Conservation (phyloP, 2,888 invertebrate species). For the Tethea ocularis region DNA sequence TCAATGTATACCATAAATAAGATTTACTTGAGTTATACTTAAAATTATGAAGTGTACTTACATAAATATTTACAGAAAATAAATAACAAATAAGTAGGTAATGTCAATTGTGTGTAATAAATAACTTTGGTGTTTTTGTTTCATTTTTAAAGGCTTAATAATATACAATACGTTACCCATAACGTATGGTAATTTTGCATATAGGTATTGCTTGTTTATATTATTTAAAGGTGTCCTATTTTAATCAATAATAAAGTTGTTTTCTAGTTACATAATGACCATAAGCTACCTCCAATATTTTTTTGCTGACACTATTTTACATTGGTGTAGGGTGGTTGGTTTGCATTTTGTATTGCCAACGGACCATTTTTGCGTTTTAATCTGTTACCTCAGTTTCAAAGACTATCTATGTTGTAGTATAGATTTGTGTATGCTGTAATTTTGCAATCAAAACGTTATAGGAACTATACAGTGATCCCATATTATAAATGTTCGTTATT, state of each 20-base stretch:
- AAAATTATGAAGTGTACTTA: slow-evolving; percentile 7
- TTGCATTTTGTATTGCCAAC: too few species aligned
- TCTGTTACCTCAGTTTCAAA: too few species aligned
- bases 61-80: slow-evolving; percentile 7
- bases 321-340: background rate
- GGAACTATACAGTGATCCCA: too few species aligned
- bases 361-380: too few species aligned
- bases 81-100: background rate
- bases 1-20: background rate
- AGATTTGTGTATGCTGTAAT: too few species aligned
- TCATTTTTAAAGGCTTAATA: background rate
- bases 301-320: background rate
- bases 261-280: background rate
- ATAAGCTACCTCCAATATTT: background rate
- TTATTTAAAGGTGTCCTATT: background rate
- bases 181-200: background rate
- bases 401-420: too few species aligned
- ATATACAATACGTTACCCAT: background rate
- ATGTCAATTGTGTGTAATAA: background rate
- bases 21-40: background rate
- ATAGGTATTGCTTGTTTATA: background rate
- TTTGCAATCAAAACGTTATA: too few species aligned
- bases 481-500: too few species aligned
- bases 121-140: slow-evolving; percentile 8
- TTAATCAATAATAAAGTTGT: background rate